Evolutionary conservation across 2,888 invertebrate genomes (phyloP).

Genomic region (Coelopa pilipes): DNA sequence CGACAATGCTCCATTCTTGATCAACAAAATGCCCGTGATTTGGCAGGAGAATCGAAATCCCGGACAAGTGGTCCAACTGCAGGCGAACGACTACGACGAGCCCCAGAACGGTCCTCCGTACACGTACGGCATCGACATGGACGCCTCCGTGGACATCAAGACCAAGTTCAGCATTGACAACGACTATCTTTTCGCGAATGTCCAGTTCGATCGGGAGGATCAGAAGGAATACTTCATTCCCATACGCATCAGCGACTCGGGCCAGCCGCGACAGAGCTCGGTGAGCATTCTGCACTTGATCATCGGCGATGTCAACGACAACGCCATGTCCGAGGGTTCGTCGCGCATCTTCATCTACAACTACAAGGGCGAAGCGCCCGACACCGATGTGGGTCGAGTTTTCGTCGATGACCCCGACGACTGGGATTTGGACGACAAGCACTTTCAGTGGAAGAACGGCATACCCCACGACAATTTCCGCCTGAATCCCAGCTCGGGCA

Average conservation of each 20-base stretch:
- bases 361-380: conserved; percentile 85
- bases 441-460: conserved; percentile 76
- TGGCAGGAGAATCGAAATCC: conserved; percentile 84
- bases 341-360: conserved; percentile 95
- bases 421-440: conserved; percentile 95
- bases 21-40: conserved; percentile 82
- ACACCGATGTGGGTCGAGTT: conserved; percentile 84
- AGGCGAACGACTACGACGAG: conserved; percentile 84
- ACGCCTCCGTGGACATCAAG: conserved; percentile 76
- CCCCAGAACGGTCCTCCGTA: conserved; percentile 89
- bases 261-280: conserved; percentile 78
- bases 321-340: conserved; percentile 85
- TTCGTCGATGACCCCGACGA: conserved; percentile 96
- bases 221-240: conserved; percentile 89
- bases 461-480: conserved; percentile 74
- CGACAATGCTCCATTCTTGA: conserved; percentile 91
- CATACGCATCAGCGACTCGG: conserved; percentile 89
- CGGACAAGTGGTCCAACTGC: conserved; percentile 76
- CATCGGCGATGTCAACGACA: conserved; percentile 95
- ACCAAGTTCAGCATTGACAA: conserved; percentile 78
- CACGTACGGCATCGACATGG: conserved; percentile 70
- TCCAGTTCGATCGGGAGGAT: conserved; percentile 86
- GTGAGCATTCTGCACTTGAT: conserved; percentile 87
- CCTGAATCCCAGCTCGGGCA: conserved; percentile 81
- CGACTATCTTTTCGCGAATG: conserved; percentile 77